These are phyloP conservation scores for Callocephalon fimbriatum DNA, from an alignment of 2,113 vertebrate species.

Conservation along the genomic window DNA sequence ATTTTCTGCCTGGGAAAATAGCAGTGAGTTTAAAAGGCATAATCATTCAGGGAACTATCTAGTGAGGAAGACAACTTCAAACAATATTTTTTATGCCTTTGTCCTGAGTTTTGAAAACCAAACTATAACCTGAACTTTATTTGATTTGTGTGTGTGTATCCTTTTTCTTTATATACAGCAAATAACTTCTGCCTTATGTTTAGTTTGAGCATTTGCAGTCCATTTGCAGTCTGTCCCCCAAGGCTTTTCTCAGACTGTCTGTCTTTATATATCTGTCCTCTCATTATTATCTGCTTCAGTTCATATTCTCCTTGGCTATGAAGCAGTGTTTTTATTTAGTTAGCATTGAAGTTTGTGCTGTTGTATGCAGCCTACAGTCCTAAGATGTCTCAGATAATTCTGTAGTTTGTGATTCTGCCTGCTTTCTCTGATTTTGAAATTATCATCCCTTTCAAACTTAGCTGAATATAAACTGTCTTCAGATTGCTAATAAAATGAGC, in stretches of 20 bases:
- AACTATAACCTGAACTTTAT: neutral
- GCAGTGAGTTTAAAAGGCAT: fast-evolving
- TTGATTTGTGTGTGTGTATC: neutral
- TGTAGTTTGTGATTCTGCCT: neutral
- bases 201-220: neutral
- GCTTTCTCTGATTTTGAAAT: neutral
- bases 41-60: neutral
- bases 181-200: neutral
- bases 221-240: neutral
- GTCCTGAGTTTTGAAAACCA: neutral
- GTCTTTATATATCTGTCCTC: neutral
- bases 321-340: neutral
- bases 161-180: neutral
- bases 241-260: neutral
- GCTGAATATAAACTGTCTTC: neutral
- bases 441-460: neutral
- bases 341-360: neutral
- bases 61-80: neutral
- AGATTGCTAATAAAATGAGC: slow-evolving; percentile 13
- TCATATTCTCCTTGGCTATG: neutral
- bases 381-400: neutral
- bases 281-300: neutral
- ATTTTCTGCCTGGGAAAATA: neutral
- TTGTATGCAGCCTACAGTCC: neutral
- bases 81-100: neutral